phyloP scores from a whole-genome alignment of 2,113 vertebrate genomes.

The Canis aureus region DNA sequence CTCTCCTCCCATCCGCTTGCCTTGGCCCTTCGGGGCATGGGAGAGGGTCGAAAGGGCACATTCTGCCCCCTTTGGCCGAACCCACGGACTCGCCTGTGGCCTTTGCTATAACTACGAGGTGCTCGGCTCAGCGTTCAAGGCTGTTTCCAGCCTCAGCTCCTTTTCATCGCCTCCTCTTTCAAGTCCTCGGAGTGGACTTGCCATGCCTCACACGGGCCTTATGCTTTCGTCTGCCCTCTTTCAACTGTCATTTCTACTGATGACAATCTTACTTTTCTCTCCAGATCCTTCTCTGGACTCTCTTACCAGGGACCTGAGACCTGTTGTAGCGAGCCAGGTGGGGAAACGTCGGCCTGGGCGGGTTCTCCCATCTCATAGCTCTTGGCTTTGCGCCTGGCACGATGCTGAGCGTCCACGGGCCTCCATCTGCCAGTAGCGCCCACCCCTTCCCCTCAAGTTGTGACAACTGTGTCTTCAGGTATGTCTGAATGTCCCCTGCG shows the following conservation, averaged over 20 bases:
- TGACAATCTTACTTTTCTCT: background rate
- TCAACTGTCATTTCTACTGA: background rate
- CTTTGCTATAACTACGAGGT: background rate
- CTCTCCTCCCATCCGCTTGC: background rate
- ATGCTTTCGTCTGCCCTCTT: background rate
- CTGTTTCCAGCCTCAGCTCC: background rate
- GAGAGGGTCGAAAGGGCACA: background rate
- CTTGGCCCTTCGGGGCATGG: fast-evolving
- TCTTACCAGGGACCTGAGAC: background rate
- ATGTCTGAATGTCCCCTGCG: background rate
- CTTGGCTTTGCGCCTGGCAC: background rate
- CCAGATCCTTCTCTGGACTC: background rate
- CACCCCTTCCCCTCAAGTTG: too few relatives aligned
- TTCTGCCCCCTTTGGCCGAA: background rate
- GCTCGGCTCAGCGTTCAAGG: background rate
- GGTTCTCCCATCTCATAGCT: background rate
- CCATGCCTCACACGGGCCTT: background rate
- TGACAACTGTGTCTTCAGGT: background rate
- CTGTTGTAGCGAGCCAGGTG: background rate
- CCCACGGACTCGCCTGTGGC: background rate
- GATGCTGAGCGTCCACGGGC: background rate
- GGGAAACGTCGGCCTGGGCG: too few relatives aligned
- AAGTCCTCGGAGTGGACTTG: background rate
- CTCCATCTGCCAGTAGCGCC: background rate
- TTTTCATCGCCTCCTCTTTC: background rate